phyloP scores from a whole-genome alignment of 2,888 invertebrate species.

The Xestia ashworthii region DNA sequence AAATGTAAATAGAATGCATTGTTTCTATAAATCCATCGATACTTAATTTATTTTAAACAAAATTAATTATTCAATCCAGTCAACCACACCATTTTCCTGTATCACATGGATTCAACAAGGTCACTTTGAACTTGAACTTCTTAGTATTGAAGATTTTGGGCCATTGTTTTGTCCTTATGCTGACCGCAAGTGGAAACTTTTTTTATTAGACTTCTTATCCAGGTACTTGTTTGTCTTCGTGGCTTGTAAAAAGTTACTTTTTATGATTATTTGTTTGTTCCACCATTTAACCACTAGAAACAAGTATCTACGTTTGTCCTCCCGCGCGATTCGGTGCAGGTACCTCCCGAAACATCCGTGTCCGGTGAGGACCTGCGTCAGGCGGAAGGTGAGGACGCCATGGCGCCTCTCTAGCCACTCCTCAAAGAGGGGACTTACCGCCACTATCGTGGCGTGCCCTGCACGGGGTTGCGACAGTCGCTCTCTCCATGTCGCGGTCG shows the following conservation, averaged over 20 bases:
- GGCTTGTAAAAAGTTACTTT: not conserved
- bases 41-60: conserved; percentile 6
- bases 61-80: not conserved
- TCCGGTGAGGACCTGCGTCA: no score
- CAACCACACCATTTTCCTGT: conserved; percentile 34
- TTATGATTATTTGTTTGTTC: conserved; percentile 8
- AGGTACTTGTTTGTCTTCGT: not conserved
- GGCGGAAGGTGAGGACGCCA: no score
- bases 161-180: conserved; percentile 2
- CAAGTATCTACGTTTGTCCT: not conserved
- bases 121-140: conserved; percentile 37
- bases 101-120: conserved; percentile 29
- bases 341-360: no score
- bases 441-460: no score
- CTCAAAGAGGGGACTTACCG: no score
- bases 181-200: not conserved
- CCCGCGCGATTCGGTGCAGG: no score
- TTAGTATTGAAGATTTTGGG: conserved; percentile 5
- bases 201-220: not conserved
- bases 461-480: no score
- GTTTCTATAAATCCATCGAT: conserved; percentile 7
- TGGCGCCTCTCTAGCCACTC: no score
- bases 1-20: not conserved
- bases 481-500: no score
- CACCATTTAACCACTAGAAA: conserved; percentile 2